Evolutionary conservation across 2,888 invertebrate species (phyloP).

Genomic region (Dicranocentrus wangi): DNA sequence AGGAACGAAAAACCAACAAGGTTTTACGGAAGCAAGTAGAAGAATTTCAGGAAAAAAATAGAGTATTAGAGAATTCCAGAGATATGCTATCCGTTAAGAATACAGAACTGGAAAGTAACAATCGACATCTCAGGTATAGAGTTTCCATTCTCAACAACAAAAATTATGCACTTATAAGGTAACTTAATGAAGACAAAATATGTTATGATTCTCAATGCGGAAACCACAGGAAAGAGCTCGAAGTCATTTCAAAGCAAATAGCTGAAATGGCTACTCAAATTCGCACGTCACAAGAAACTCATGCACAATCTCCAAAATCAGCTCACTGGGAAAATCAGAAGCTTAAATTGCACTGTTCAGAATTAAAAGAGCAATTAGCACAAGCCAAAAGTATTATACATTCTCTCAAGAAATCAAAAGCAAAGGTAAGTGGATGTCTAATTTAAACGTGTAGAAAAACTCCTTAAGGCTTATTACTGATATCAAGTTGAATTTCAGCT

Average conservation of each 20-base stretch:
- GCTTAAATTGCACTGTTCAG: slow-evolving; percentile 46
- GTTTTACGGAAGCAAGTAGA: neutral
- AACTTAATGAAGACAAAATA: too few relatives aligned
- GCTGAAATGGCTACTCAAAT: slow-evolving; percentile 20
- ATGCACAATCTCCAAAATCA: too few relatives aligned
- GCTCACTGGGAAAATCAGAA: slow-evolving; percentile 33
- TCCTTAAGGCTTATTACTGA: neutral
- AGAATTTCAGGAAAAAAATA: slow-evolving; percentile 32
- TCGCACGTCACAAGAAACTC: slow-evolving; percentile 1
- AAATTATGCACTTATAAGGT: too few relatives aligned
- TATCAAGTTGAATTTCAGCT: slow-evolving; percentile 41
- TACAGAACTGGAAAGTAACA: slow-evolving; percentile 42
- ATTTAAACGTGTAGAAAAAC: too few relatives aligned
- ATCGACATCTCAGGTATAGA: slow-evolving; percentile 38
- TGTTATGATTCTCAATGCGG: neutral
- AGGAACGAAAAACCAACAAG: neutral
- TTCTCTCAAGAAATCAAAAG: slow-evolving; percentile 44
- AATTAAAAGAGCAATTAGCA: slow-evolving; percentile 42
- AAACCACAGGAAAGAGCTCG: slow-evolving; percentile 40
- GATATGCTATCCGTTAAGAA: slow-evolving; percentile 36
- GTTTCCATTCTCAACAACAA: neutral
- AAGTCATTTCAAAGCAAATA: slow-evolving; percentile 7
- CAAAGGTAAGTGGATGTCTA: slow-evolving; percentile 31
- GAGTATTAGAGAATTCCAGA: slow-evolving; percentile 31
- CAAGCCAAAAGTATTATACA: slow-evolving; percentile 38